These are phyloP conservation scores for Macaria liturata DNA, from an alignment of 2,888 invertebrate genomes.

Conservation along the genomic window DNA sequence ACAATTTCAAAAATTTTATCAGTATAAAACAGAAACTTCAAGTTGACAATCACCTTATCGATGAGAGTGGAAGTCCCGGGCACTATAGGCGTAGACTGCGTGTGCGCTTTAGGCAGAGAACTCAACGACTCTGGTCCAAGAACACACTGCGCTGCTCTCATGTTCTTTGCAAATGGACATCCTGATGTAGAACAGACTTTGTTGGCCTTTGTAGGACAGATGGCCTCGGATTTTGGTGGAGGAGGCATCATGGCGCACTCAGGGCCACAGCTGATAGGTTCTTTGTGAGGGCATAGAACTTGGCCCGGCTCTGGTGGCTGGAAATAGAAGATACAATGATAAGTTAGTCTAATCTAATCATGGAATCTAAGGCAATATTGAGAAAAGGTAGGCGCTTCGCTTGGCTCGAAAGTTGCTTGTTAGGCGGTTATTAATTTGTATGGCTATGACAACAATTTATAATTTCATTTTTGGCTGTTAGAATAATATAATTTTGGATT, in stretches of 20 bases:
- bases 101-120: constrained; percentile 22
- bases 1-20: not conserved
- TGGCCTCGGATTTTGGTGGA: constrained; percentile 41
- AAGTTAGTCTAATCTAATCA: too few species aligned
- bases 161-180: constrained; percentile 54
- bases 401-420: too few species aligned
- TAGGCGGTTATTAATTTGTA: too few species aligned
- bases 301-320: constrained; percentile 38
- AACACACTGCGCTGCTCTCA: constrained; percentile 68
- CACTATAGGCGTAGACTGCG: constrained; percentile 24
- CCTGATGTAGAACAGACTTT: constrained; percentile 47
- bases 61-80: not conserved
- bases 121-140: constrained; percentile 53
- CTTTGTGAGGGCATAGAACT: constrained; percentile 48
- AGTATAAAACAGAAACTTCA: too few species aligned
- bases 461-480: too few species aligned
- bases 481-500: too few species aligned
- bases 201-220: constrained; percentile 43
- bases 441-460: too few species aligned
- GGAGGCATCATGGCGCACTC: constrained; percentile 49
- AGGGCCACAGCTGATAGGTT: constrained; percentile 46
- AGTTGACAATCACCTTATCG: too few species aligned
- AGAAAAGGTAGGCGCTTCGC: too few species aligned
- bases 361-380: too few species aligned
- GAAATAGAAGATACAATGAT: not conserved